These are phyloP conservation scores for Hypena proboscidalis DNA, from an alignment of 2,888 invertebrate species.

Conservation along the genomic window DNA sequence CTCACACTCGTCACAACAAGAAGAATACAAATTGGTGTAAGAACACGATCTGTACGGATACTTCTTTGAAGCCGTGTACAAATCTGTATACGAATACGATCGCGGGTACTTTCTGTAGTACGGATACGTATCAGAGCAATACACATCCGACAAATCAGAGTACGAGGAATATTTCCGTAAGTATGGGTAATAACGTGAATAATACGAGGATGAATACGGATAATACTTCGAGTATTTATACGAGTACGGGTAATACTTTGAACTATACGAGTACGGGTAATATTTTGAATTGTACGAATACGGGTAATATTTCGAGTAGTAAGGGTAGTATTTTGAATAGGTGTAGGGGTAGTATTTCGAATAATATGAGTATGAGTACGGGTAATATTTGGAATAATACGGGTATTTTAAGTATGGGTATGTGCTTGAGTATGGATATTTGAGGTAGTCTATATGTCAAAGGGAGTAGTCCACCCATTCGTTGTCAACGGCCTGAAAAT, in stretches of 20 bases:
- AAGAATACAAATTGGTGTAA: not conserved
- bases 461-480: conserved; percentile 33
- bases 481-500: conserved; percentile 47
- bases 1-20: too few relatives aligned
- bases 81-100: not conserved
- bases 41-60: conserved; percentile 4
- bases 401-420: conserved; percentile 3
- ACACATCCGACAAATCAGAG: conserved; percentile 1
- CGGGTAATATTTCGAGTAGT: not conserved
- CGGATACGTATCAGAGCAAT: not conserved
- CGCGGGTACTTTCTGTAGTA: not conserved
- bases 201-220: not conserved
- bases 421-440: conserved; percentile 8
- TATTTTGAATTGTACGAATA: not conserved
- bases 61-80: not conserved
- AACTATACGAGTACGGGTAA: too few relatives aligned
- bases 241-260: too few relatives aligned
- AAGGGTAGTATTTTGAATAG: too few relatives aligned
- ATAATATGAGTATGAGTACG: not conserved
- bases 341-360: too few relatives aligned
- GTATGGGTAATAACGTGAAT: not conserved
- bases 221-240: not conserved
- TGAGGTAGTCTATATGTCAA: conserved; percentile 9
- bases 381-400: conserved; percentile 1
- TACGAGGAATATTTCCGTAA: not conserved